phyloP scores from a whole-genome alignment of 2,797 vertebrate species.

The Eulemur rubriventer region DNA sequence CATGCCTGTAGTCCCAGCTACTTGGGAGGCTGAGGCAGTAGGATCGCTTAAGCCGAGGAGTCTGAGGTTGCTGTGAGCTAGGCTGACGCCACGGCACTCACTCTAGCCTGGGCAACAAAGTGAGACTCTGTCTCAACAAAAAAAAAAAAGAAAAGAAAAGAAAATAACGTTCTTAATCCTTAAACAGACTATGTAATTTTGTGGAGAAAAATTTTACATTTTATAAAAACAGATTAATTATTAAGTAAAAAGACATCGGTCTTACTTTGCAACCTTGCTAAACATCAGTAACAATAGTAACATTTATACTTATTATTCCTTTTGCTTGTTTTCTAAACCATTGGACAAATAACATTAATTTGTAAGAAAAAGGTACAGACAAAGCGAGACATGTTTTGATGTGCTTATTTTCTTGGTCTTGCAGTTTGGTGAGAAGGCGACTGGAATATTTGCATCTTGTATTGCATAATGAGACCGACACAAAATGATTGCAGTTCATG shows the following conservation, averaged over 20 bases:
- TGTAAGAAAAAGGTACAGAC: conserved; percentile 45
- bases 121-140: too few species aligned
- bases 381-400: conserved; percentile 76
- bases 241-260: conserved; percentile 48
- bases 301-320: conserved; percentile 52
- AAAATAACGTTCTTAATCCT: conserved; percentile 46
- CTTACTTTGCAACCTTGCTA: conserved; percentile 64
- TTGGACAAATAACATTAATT: conserved; percentile 58
- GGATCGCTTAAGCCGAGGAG: too few species aligned
- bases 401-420: conserved; percentile 86
- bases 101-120: too few species aligned
- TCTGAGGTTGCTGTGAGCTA: too few species aligned
- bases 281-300: conserved; percentile 47
- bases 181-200: conserved; percentile 63
- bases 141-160: too few species aligned
- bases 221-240: conserved; percentile 63
- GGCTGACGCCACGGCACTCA: too few species aligned
- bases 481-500: conserved; percentile 91
- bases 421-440: conserved; percentile 83
- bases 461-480: conserved; percentile 95
- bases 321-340: conserved; percentile 73
- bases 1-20: too few species aligned
- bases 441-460: conserved; percentile 92
- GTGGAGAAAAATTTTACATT: conserved; percentile 67
- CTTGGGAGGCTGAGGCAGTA: too few species aligned